Conservation (phyloP, 2,888 invertebrate species). For the Elaeidobius kamerunicus region DNA sequence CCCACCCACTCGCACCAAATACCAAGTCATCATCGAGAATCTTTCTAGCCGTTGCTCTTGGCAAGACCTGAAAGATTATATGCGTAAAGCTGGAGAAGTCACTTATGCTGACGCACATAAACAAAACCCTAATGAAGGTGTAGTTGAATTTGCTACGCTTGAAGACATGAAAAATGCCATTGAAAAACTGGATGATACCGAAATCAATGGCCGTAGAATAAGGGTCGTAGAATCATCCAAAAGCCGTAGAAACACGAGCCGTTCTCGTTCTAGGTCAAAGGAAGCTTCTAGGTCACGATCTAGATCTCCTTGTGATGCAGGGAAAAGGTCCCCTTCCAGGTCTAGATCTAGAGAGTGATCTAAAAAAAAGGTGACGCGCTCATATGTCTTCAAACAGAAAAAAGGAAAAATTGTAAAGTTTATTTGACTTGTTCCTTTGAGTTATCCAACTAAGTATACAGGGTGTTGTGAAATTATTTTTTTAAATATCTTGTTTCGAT, state of each 20-base stretch:
- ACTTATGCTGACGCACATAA: constrained; percentile 97
- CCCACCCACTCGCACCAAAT: constrained; percentile 95
- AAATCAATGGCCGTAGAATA: constrained; percentile 89
- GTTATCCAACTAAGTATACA: constrained; percentile 4
- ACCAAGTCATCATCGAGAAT: constrained; percentile 95
- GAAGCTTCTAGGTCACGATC: constrained; percentile 31
- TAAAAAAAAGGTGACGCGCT: neutral
- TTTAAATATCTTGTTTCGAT: too few species aligned
- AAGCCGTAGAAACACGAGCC: constrained; percentile 39
- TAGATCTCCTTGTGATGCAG: constrained; percentile 28
- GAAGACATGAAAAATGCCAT: constrained; percentile 92
- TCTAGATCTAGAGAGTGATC: constrained; percentile 18
- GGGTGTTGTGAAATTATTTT: neutral
- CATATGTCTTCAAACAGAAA: neutral
- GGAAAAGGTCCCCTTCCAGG: constrained; percentile 17
- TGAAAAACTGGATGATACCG: constrained; percentile 91
- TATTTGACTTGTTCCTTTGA: too few species aligned
- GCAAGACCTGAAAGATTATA: constrained; percentile 99
- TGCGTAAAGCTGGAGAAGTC: constrained; percentile 96
- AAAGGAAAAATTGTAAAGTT: neutral
- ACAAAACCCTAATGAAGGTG: constrained; percentile 53
- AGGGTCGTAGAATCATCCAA: constrained; percentile 80
- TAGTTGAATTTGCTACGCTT: constrained; percentile 91
- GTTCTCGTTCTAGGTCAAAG: constrained; percentile 29
- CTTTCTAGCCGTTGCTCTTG: constrained; percentile 97